These are phyloP conservation scores for Drymodes brunneopygia DNA, from an alignment of 2,113 vertebrate species.

Conservation along the genomic window DNA sequence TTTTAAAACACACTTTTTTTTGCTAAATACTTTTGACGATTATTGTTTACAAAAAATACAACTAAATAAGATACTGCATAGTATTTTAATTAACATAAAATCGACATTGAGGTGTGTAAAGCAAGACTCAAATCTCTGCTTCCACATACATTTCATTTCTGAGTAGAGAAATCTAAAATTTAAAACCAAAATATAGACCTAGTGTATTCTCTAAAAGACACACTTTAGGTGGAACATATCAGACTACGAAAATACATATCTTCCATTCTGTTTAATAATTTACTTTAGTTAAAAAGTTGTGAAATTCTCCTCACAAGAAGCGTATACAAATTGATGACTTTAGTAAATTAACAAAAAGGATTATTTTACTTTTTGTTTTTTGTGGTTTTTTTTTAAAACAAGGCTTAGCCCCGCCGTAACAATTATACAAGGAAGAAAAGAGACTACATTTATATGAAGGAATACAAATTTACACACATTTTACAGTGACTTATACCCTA, in stretches of 20 bases:
- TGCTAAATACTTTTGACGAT: constrained; percentile 47
- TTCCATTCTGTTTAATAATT: constrained; percentile 78
- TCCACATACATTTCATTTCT: constrained; percentile 67
- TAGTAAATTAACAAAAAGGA: constrained; percentile 71
- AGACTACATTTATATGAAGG: constrained; percentile 71
- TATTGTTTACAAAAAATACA: constrained; percentile 64
- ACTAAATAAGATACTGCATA: constrained; percentile 72
- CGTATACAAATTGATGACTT: constrained; percentile 70
- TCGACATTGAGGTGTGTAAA: constrained; percentile 49
- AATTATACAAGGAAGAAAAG: constrained; percentile 63
- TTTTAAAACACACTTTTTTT: constrained; percentile 17
- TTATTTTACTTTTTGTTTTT: neutral
- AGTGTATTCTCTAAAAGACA: constrained; percentile 76
- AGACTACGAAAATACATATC: constrained; percentile 81
- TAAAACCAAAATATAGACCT: constrained; percentile 74
- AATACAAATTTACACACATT: constrained; percentile 80
- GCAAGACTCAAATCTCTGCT: constrained; percentile 53
- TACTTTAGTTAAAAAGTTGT: constrained; percentile 78
- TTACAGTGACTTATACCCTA: constrained; percentile 74
- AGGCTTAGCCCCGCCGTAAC: constrained; percentile 67
- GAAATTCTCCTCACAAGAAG: constrained; percentile 68
- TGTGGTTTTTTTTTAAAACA: neutral
- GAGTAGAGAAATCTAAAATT: constrained; percentile 75
- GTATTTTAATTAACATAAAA: constrained; percentile 67
- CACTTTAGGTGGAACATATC: constrained; percentile 57